Conservation (phyloP, 2,888 invertebrate genomes). For the Allolobophora icterica region DNA sequence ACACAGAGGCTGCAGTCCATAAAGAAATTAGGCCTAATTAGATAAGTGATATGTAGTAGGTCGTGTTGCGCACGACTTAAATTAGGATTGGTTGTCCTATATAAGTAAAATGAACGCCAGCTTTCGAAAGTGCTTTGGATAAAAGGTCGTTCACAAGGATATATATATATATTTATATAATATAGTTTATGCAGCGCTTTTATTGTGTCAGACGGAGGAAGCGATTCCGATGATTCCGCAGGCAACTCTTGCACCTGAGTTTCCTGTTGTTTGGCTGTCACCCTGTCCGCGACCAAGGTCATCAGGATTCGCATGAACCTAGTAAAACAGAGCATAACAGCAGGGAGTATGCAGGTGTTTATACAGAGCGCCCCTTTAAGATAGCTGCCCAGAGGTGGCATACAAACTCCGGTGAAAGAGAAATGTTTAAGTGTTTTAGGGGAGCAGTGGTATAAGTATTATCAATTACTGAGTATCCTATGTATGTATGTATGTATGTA, state of each 20-base stretch:
- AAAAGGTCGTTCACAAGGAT: neutral
- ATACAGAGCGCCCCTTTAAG: too few relatives aligned
- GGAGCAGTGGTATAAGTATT: too few relatives aligned
- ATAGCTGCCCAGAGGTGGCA: too few relatives aligned
- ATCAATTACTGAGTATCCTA: neutral
- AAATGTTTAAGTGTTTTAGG: too few relatives aligned
- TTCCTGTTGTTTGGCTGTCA: constrained; percentile 89
- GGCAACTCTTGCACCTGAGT: constrained; percentile 87
- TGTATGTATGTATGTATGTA: neutral
- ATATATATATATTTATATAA: neutral
- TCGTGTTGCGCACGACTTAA: neutral
- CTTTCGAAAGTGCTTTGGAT: neutral
- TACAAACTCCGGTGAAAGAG: too few relatives aligned
- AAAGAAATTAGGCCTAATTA: neutral
- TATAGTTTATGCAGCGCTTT: neutral
- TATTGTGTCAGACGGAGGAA: neutral
- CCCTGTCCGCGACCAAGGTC: constrained; percentile 91
- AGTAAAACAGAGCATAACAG: constrained; percentile 24
- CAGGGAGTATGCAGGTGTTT: neutral
- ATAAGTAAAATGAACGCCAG: neutral
- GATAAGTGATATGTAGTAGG: neutral
- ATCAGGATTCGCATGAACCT: constrained; percentile 87
- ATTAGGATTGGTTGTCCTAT: neutral
- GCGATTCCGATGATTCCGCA: constrained; percentile 85
- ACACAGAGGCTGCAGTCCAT: neutral